phyloP scores from a whole-genome alignment of 2,888 invertebrate species.

The Nomada lathburiana region DNA sequence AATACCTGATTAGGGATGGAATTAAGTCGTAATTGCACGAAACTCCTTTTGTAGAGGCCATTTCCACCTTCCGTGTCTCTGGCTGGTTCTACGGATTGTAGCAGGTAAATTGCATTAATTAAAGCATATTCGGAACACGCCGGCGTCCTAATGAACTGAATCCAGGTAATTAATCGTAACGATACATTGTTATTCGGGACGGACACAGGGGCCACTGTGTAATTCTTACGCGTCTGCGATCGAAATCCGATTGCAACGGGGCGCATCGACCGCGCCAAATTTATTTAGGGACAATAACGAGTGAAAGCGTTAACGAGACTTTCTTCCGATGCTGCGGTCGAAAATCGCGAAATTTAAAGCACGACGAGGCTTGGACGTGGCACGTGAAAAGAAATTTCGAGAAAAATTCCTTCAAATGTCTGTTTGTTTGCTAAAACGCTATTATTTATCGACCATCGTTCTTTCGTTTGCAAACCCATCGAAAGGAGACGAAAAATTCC shows the following conservation, averaged over 20 bases:
- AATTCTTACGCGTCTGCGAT: slow-evolving; percentile 55
- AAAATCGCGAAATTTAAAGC: neutral
- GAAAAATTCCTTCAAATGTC: neutral
- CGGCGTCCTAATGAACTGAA: slow-evolving; percentile 51
- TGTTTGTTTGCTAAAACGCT: too few species aligned
- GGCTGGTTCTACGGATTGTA: slow-evolving; percentile 1
- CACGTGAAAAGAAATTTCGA: neutral
- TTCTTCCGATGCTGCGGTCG: slow-evolving; percentile 7
- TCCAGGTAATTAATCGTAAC: slow-evolving; percentile 57
- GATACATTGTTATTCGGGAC: slow-evolving; percentile 48
- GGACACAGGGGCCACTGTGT: slow-evolving; percentile 23
- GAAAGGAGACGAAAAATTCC: too few species aligned
- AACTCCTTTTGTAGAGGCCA: slow-evolving; percentile 12
- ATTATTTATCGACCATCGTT: too few species aligned
- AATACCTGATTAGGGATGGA: slow-evolving; percentile 9
- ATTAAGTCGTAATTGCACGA: slow-evolving; percentile 33
- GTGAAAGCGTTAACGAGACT: slow-evolving; percentile 42
- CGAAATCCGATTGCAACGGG: slow-evolving; percentile 30
- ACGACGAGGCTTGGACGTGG: neutral
- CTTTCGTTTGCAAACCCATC: too few species aligned
- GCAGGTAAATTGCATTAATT: slow-evolving; percentile 50
- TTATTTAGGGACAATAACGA: slow-evolving; percentile 48
- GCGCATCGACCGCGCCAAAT: slow-evolving; percentile 7
- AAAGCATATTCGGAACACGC: slow-evolving; percentile 46
- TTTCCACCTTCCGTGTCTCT: neutral